Conservation (phyloP, 2,888 invertebrate species). For the Dryomyza anilis region DNA sequence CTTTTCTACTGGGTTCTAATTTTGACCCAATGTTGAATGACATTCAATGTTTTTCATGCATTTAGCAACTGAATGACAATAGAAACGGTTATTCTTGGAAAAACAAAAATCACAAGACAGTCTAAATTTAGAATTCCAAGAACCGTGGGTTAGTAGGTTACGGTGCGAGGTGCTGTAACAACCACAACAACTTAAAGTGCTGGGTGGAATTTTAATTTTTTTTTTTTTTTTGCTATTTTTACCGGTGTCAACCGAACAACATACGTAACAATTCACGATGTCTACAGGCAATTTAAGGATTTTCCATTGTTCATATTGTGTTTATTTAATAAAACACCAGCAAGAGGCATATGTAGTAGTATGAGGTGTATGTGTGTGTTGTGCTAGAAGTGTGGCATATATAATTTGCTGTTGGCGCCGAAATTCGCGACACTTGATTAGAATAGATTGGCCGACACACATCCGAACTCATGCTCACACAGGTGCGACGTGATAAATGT, state of each 20-base stretch:
- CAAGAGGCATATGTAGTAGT: no score
- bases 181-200: background rate
- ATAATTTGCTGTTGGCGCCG: constrained; percentile 25
- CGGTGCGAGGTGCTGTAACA: no score
- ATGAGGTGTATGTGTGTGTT: background rate
- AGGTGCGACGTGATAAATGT: background rate
- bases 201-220: background rate
- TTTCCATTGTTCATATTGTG: background rate
- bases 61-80: no score
- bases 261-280: background rate
- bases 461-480: background rate
- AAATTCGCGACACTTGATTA: constrained; percentile 17
- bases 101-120: background rate
- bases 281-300: background rate
- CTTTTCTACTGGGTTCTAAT: background rate
- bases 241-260: no score
- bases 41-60: no score
- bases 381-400: constrained; percentile 2
- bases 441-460: constrained; percentile 6
- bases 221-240: no score
- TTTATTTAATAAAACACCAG: constrained; percentile 2
- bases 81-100: no score
- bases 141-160: background rate
- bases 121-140: background rate
- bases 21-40: no score